phyloP scores from a whole-genome alignment of 2,113 vertebrate genomes.

The Leucosticte australis region DNA sequence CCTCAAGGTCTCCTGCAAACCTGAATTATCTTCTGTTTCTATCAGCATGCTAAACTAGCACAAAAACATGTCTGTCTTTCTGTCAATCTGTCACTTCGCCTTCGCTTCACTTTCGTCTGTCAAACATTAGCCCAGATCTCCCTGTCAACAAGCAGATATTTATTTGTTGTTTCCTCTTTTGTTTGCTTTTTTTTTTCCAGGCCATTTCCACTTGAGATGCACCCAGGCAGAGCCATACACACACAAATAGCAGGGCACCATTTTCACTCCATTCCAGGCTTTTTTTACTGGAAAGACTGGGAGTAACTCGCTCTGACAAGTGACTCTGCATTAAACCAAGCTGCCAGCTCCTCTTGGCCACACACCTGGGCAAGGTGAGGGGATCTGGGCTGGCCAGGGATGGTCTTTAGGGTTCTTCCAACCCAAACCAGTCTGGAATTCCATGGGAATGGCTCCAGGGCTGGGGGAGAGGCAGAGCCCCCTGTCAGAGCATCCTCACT shows the following conservation, averaged over 20 bases:
- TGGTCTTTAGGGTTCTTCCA: not conserved
- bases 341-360: not conserved
- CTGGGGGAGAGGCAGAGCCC: not conserved
- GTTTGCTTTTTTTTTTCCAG: not conserved
- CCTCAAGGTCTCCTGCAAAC: not conserved
- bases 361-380: not conserved
- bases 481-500: not conserved
- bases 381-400: not conserved
- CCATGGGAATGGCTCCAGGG: not conserved
- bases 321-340: not conserved
- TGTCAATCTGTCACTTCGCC: not conserved
- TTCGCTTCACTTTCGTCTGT: not conserved
- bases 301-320: constrained; percentile 1
- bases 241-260: not conserved
- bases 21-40: not conserved
- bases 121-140: not conserved
- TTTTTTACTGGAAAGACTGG: not conserved
- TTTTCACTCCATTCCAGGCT: not conserved
- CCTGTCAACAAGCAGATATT: not conserved
- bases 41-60: not conserved
- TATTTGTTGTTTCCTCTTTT: constrained; percentile 10
- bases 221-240: not conserved
- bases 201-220: not conserved
- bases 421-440: not conserved
- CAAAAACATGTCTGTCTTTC: constrained; percentile 37